Evolutionary conservation across 2,113 vertebrate genomes (phyloP).

Genomic region (Strix uralensis): DNA sequence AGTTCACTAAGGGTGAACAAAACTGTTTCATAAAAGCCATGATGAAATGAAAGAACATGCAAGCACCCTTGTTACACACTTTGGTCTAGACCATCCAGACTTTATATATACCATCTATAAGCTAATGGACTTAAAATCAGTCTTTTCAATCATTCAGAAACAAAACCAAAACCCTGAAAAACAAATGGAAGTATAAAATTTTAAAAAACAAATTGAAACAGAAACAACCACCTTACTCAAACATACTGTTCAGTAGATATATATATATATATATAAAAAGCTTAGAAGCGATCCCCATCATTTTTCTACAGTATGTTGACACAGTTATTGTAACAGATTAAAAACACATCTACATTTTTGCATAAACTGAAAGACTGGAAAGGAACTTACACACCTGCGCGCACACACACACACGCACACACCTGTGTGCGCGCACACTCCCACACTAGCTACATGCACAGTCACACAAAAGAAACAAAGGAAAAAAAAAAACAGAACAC

Average conservation of each 20-base stretch:
- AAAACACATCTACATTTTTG: constrained; percentile 71
- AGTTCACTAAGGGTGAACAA: constrained; percentile 50
- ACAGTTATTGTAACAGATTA: constrained; percentile 80
- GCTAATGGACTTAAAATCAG: constrained; percentile 73
- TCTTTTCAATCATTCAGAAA: constrained; percentile 69
- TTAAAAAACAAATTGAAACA: constrained; percentile 58
- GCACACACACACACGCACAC: constrained; percentile 31
- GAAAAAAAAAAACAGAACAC: background rate
- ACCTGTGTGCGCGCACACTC: background rate
- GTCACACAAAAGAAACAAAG: constrained; percentile 59
- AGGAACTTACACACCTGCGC: constrained; percentile 16
- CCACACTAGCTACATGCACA: constrained; percentile 63
- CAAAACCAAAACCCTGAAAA: constrained; percentile 66
- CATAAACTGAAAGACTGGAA: constrained; percentile 66
- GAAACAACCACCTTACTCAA: constrained; percentile 61
- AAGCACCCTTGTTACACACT: constrained; percentile 60
- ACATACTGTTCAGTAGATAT: constrained; percentile 61
- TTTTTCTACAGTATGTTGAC: constrained; percentile 78
- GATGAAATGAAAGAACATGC: constrained; percentile 49
- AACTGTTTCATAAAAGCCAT: constrained; percentile 11
- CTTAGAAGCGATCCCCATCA: constrained; percentile 68
- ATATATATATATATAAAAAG: constrained; percentile 66
- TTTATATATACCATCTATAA: constrained; percentile 71
- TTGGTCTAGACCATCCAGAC: constrained; percentile 63
- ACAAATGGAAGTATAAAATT: constrained; percentile 71